Percentiles rank a stretch among this genome's conserved stretches.
phyloP scores from a whole-genome alignment of 2,113 vertebrate species.

The Anoura caudifer region DNA sequence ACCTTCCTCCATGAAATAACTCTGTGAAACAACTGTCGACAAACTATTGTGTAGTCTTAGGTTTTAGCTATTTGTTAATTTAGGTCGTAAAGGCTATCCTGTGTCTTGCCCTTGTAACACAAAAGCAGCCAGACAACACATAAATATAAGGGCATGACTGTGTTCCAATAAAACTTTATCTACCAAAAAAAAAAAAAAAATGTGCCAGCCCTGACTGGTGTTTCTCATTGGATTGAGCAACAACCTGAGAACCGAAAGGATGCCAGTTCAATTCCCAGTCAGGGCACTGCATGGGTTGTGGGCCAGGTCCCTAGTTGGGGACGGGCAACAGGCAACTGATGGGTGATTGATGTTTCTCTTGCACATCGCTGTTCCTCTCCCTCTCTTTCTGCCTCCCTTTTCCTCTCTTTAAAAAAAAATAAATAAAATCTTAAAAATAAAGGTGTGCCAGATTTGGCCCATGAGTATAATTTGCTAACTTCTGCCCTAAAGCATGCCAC shows the following conservation, averaged over 20 bases:
- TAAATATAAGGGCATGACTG: not conserved
- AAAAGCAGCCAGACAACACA: not conserved
- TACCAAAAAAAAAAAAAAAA: not conserved
- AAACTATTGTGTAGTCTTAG: not conserved
- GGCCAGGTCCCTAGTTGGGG: too few species aligned
- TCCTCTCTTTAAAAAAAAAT: too few species aligned
- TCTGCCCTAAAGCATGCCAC: not conserved
- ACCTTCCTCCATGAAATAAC: not conserved
- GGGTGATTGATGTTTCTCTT: too few species aligned
- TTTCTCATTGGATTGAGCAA: too few species aligned
- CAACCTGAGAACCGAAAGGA: too few species aligned
- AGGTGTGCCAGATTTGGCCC: not conserved
- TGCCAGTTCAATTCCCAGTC: too few species aligned
- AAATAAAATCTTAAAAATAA: not conserved
- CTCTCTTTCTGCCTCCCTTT: too few species aligned
- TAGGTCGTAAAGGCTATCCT: not conserved
- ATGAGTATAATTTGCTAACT: not conserved
- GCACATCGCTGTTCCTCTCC: too few species aligned
- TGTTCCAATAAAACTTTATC: conserved; percentile 25
- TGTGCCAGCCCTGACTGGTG: too few species aligned
- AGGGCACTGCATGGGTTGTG: too few species aligned
- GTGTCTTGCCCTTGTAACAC: not conserved
- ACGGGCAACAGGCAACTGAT: too few species aligned
- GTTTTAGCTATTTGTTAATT: not conserved
- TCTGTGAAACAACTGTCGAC: not conserved